Conservation (phyloP, 2,888 invertebrate genomes). For the Agrotis puta region DNA sequence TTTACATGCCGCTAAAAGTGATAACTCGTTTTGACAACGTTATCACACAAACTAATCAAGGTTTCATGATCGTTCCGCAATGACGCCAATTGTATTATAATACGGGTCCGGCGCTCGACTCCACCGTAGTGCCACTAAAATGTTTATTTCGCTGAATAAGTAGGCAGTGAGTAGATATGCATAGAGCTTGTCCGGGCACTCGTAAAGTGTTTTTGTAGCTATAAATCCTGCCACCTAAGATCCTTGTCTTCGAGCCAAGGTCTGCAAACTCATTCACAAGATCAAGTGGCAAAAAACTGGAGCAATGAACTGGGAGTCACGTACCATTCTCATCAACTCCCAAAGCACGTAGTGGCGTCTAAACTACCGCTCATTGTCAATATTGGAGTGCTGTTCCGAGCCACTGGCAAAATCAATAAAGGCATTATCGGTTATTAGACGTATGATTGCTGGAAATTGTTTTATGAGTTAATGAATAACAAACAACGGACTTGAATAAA, state of each 20-base stretch:
- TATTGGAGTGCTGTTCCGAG: constrained; percentile 86
- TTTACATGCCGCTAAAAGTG: constrained; percentile 68
- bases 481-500: constrained; percentile 67
- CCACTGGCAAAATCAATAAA: constrained; percentile 88
- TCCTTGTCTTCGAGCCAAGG: constrained; percentile 83
- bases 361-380: constrained; percentile 91
- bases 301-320: constrained; percentile 90
- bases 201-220: constrained; percentile 76
- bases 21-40: constrained; percentile 71
- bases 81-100: constrained; percentile 62
- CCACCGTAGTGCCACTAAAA: constrained; percentile 59
- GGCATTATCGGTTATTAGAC: constrained; percentile 85
- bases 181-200: constrained; percentile 65
- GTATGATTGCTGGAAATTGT: constrained; percentile 81
- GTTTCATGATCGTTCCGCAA: constrained; percentile 64
- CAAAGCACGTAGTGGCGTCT: constrained; percentile 87
- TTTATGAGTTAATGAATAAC: constrained; percentile 78
- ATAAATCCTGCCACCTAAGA: constrained; percentile 81
- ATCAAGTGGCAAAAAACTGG: constrained; percentile 88
- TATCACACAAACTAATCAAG: constrained; percentile 67
- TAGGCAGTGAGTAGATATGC: constrained; percentile 65
- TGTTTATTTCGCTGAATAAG: constrained; percentile 65
- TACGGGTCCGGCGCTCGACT: constrained; percentile 41
- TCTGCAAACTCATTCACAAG: constrained; percentile 88
- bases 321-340: constrained; percentile 86